These are phyloP conservation scores for Etheostoma perlongum DNA, from an alignment of 2,797 vertebrate species.

Conservation along the genomic window DNA sequence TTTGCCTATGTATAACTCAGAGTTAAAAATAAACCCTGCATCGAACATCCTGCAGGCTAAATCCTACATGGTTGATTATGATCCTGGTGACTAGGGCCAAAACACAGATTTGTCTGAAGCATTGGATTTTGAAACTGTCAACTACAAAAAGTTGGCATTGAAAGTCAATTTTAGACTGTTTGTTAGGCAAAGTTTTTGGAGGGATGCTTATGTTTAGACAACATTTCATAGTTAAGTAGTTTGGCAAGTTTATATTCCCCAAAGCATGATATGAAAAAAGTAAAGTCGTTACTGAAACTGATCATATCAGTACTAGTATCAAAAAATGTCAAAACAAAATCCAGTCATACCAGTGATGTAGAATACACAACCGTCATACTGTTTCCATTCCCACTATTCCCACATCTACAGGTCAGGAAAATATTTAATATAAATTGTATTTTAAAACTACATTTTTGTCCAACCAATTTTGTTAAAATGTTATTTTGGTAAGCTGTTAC, in stretches of 20 bases:
- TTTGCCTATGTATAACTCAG: conserved; percentile 12
- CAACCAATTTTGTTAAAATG: neutral
- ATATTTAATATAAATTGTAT: neutral
- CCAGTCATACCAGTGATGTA: neutral
- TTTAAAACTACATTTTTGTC: neutral
- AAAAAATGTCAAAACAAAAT: neutral
- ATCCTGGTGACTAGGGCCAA: neutral
- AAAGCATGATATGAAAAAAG: neutral
- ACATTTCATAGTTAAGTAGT: neutral
- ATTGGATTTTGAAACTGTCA: neutral
- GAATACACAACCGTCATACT: neutral
- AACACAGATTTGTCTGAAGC: neutral
- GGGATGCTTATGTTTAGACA: neutral
- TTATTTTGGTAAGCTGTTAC: neutral
- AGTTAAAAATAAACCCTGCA: conserved; percentile 39
- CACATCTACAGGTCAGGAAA: neutral
- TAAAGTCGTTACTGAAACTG: neutral
- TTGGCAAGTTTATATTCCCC: neutral
- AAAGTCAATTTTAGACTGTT: neutral
- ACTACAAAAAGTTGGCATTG: neutral
- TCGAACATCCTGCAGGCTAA: neutral
- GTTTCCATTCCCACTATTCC: neutral
- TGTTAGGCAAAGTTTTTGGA: neutral
- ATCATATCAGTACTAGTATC: neutral
- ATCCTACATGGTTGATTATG: neutral